Evolutionary conservation across 1,140 invertebrate species (phyloP).

Genomic region (Drosophila sucinea): DNA sequence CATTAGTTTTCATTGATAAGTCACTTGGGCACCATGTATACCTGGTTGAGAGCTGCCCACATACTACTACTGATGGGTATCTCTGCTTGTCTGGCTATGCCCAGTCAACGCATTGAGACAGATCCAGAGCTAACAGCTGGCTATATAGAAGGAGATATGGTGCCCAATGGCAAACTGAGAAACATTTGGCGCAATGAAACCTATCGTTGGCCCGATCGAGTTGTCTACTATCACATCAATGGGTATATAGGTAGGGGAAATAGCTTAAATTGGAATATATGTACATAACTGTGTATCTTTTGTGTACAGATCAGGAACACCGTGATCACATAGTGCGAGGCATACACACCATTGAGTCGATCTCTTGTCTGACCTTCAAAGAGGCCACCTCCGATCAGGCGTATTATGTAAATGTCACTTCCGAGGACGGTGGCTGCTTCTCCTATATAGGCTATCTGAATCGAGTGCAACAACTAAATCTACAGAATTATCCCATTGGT

Average conservation of each 20-base stretch:
- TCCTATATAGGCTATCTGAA: slow-evolving; percentile 84
- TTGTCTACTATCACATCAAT: slow-evolving; percentile 86
- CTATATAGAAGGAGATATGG: slow-evolving; percentile 70
- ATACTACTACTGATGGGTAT: neutral
- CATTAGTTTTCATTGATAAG: slow-evolving; percentile 2
- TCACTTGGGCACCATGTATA: neutral
- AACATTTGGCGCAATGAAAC: slow-evolving; percentile 86
- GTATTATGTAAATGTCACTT: slow-evolving; percentile 65
- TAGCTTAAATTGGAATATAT: neutral
- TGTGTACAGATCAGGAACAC: slow-evolving; percentile 49
- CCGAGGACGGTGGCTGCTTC: slow-evolving; percentile 82
- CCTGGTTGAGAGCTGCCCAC: neutral
- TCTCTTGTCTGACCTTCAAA: slow-evolving; percentile 60
- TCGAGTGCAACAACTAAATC: slow-evolving; percentile 84
- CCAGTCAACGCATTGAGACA: slow-evolving; percentile 21
- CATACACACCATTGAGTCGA: slow-evolving; percentile 46
- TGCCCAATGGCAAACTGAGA: slow-evolving; percentile 23
- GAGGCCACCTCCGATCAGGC: slow-evolving; percentile 54
- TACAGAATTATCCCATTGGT: slow-evolving; percentile 83
- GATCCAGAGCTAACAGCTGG: slow-evolving; percentile 68
- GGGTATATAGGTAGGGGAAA: slow-evolving; percentile 46
- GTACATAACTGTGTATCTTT: neutral
- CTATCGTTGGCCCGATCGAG: slow-evolving; percentile 86
- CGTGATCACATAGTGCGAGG: slow-evolving; percentile 50
- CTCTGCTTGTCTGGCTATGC: neutral